Evolutionary conservation across 2,888 invertebrate species (phyloP), one percentile per base, ranked within the genome.

Genomic region (Phyllotreta striolata): DNA sequence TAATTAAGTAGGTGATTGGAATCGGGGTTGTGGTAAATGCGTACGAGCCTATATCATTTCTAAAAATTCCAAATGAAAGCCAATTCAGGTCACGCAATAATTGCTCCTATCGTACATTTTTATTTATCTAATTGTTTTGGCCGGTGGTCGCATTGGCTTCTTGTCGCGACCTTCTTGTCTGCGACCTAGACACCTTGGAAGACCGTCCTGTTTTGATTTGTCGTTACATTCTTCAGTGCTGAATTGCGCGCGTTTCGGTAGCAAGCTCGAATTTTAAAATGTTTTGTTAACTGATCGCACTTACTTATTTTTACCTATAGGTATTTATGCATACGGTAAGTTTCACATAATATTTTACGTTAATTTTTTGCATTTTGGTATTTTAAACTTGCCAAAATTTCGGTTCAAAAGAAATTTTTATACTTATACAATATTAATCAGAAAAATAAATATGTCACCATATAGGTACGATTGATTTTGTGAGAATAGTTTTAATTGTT

Each of bases 111-210:
- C 2, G 4, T 24, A 24, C 24, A 24, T 24, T 24, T 24, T 24
- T 24, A 24, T 24, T 24, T 24, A 24, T 24, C 24, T 24, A 24
- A 24, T 24, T 24, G 24, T 24, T 24, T 24, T 24, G 69, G 69
- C 69, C 69, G 66, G 64, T 69, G 66, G 62, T 70, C 69, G 66
- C 46, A 49, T 55, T 59, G 43, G 24, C 24, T 41, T 41, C 10
- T 41, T 41, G 10, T 41, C 41, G 58, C 71, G 70, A 69, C 72
- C 72, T 72, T 71, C 70, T 70, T 57, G 64, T 60, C 46, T 60
- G 63, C 71, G 72, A 67, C 70, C 72, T 70, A 70, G 70, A 70
- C 71, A 68, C 64, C 66, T 44, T 63, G 41, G 58, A 67, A 67
- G 67, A 62, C 43, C 64, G 40, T 35, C 56, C 56, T 56, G 65